Evolutionary conservation across 1,140 invertebrate species (phyloP).

Genomic region (Atta colombica): DNA sequence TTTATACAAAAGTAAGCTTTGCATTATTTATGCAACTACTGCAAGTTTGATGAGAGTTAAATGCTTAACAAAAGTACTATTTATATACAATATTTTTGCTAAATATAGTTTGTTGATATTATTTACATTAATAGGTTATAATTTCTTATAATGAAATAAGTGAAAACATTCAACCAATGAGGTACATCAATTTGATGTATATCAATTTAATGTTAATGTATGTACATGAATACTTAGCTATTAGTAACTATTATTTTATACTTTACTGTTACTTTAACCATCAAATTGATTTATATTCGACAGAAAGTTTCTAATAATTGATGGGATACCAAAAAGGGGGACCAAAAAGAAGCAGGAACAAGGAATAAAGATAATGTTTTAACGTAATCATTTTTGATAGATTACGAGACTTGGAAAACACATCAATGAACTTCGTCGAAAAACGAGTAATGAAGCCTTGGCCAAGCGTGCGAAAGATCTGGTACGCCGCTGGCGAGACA

Average conservation of each 20-base stretch:
- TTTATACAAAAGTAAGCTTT: not conserved
- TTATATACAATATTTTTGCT: not conserved
- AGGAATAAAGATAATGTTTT: not conserved
- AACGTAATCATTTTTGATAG: constrained; percentile 81
- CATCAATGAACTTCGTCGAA: constrained; percentile 95
- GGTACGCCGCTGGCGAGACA: constrained; percentile 95
- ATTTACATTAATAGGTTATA: constrained; percentile 7
- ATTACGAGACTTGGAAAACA: constrained; percentile 96
- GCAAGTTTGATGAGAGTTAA: not conserved
- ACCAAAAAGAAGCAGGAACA: not conserved
- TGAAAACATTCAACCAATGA: not conserved
- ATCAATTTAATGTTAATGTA: not conserved
- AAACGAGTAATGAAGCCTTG: constrained; percentile 93
- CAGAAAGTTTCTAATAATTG: not conserved
- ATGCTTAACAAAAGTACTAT: not conserved
- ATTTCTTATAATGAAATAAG: not conserved
- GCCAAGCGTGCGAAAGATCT: constrained; percentile 96
- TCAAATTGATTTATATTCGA: not conserved
- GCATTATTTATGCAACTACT: not conserved
- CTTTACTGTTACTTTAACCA: not conserved
- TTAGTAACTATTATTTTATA: not conserved
- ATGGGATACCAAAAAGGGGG: not conserved
- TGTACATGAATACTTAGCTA: no score
- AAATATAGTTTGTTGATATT: not conserved
- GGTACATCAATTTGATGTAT: not conserved